A percentile compares a stretch with the other conserved stretches of the same genome.
Evolutionary conservation across 2,888 invertebrate species (phyloP).

Genomic region (Steinernema carpocapsae): DNA sequence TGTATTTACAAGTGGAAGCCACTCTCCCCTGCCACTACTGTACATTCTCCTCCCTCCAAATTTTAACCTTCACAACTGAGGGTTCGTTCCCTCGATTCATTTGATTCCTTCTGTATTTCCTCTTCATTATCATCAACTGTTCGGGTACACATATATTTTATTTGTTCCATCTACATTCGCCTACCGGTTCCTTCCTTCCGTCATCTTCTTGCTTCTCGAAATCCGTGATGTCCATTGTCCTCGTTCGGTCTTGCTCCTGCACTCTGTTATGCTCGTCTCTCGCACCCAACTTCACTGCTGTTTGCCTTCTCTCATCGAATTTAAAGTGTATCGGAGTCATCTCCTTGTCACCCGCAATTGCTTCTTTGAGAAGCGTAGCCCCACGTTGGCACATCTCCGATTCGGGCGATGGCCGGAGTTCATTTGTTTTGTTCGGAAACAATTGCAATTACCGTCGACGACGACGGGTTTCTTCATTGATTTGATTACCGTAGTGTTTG

Average conservation of each 20-base stretch:
- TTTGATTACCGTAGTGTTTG: too few species aligned
- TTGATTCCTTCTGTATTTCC: not conserved
- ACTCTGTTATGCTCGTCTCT: not conserved
- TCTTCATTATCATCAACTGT: constrained; percentile 6
- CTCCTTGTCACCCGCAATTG: too few species aligned
- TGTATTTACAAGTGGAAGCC: not conserved
- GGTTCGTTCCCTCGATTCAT: not conserved
- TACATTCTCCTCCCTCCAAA: not conserved
- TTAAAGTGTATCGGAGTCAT: too few species aligned
- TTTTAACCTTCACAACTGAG: not conserved
- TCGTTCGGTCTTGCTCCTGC: not conserved
- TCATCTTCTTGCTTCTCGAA: not conserved
- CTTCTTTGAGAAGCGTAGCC: too few species aligned
- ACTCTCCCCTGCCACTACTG: not conserved
- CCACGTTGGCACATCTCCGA: too few species aligned
- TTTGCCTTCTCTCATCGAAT: too few species aligned
- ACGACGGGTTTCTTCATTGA: too few species aligned
- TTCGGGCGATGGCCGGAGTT: too few species aligned
- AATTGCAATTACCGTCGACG: too few species aligned
- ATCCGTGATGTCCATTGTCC: not conserved
- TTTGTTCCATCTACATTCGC: not conserved
- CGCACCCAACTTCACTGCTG: not conserved
- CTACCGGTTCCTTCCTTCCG: not conserved
- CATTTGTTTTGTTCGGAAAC: too few species aligned
- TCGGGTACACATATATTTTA: not conserved